These are phyloP conservation scores for Hofmannophila pseudospretella DNA, from an alignment of 2,888 invertebrate genomes.

Conservation along the genomic window DNA sequence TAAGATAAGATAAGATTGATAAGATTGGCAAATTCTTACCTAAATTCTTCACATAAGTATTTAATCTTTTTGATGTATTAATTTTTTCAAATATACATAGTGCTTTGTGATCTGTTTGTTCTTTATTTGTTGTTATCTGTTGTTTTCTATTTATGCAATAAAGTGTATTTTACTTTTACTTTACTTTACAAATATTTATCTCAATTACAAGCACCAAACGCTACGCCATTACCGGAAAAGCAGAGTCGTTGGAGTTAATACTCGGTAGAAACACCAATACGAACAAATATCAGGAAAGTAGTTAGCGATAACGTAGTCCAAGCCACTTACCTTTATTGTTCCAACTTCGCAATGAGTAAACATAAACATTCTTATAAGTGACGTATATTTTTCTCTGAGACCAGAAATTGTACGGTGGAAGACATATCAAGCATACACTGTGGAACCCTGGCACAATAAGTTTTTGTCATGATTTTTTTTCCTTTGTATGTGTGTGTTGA, in stretches of 20 bases:
- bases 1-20: no score
- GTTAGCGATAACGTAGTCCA: conserved; percentile 43
- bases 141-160: no score
- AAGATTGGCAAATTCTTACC: no score
- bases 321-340: conserved; percentile 44
- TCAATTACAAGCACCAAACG: conserved; percentile 9
- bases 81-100: no score
- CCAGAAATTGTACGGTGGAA: neutral
- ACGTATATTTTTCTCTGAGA: neutral
- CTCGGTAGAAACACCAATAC: conserved; percentile 40
- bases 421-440: no score
- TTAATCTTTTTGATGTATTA: no score
- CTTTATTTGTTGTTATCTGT: no score
- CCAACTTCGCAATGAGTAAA: conserved; percentile 17
- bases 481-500: neutral
- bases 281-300: conserved; percentile 55
- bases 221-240: conserved; percentile 12
- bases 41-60: no score
- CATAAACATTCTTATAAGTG: conserved; percentile 4
- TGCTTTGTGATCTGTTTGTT: no score
- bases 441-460: no score
- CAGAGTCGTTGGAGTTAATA: conserved; percentile 16
- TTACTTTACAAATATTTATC: conserved; percentile 1
- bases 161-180: no score
- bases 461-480: no score